Base-by-base conservation (phyloP, 2,113 vertebrate genomes). In the Panthera tigris region DNA sequence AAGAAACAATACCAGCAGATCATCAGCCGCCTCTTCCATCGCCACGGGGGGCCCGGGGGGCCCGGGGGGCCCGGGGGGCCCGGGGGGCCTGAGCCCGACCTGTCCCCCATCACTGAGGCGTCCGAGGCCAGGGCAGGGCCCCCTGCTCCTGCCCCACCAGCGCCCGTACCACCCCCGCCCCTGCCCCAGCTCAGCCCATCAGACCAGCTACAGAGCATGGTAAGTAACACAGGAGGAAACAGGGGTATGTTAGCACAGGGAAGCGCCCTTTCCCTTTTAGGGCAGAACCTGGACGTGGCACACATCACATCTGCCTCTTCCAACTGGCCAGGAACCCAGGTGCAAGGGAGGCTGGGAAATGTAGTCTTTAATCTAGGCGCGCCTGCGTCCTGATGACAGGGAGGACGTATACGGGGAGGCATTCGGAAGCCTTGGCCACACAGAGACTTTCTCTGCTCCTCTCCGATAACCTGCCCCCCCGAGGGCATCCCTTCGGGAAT, bases 1-100 rank as follows among this genome's bases (percentile, higher is more conserved):
- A 98, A 99, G 18, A 99, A 99, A 94, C 99, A 99, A 89, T 99
- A 99, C 98, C 99, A 99, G 81, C 98, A 99, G 94, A 98, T 99
- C 96, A 99, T 99, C 93, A 98, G 97, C 96, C 99, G 99, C 89
- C 99, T 99, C 5, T 99, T 99, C 90, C 98, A 98, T 18, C 98
- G 98, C 3, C 98, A 98, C 0, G 3, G 97, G 0, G 97, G 96
- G 36, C 94, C 97, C 45, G 14, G 96, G 4, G 96, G 91, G 0
- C 98, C 83, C 0, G 18, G 96, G 3, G 97, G 93, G 0, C 98
- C 83, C n/a, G 14, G 96, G 4, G 96, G 91, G 0, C 98, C 83
- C 0, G 18, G 96, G 3, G 97, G 93, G 0, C 98, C 83, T 0
- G 98, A 96, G 16, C n/a, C 96, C 0, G 98, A 98, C 13, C 96